Evolutionary conservation across 2,888 invertebrate species (phyloP).

Genomic region (Hetaerina titia): DNA sequence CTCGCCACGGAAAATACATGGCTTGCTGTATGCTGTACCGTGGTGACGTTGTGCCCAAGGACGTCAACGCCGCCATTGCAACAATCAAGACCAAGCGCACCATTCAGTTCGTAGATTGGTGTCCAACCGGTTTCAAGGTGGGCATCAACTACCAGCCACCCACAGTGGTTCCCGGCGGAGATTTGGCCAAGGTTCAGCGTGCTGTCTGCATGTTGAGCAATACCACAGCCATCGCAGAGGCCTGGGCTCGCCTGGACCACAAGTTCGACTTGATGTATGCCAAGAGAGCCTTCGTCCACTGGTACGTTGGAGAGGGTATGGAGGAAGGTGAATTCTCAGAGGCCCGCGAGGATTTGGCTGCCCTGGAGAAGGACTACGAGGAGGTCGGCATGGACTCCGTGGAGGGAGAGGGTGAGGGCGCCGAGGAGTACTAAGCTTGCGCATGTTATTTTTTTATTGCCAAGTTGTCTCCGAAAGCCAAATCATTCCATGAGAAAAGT

Average conservation of each 20-base stretch:
- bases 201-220: conserved; percentile 85
- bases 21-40: conserved; percentile 73
- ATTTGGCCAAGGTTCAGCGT: conserved; percentile 80
- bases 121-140: conserved; percentile 80
- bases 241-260: conserved; percentile 88
- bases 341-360: conserved; percentile 88
- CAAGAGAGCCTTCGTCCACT: conserved; percentile 82
- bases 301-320: conserved; percentile 82
- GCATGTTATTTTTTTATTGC: conserved; percentile 3
- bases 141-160: conserved; percentile 93
- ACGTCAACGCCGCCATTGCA: conserved; percentile 73
- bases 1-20: conserved; percentile 76
- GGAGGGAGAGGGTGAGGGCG: conserved; percentile 89
- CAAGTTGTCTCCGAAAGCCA: background rate
- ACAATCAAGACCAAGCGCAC: conserved; percentile 72
- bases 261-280: conserved; percentile 83
- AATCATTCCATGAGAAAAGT: conserved; percentile 10
- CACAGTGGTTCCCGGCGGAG: conserved; percentile 79
- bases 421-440: conserved; percentile 85
- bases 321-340: conserved; percentile 83
- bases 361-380: conserved; percentile 86
- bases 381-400: conserved; percentile 88
- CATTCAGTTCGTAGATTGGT: conserved; percentile 80
- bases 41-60: conserved; percentile 76
- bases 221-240: conserved; percentile 93